phyloP scores from a whole-genome alignment of 35 echinoderm and acorn worm genomes.

The Lytechinus variegatus region DNA sequence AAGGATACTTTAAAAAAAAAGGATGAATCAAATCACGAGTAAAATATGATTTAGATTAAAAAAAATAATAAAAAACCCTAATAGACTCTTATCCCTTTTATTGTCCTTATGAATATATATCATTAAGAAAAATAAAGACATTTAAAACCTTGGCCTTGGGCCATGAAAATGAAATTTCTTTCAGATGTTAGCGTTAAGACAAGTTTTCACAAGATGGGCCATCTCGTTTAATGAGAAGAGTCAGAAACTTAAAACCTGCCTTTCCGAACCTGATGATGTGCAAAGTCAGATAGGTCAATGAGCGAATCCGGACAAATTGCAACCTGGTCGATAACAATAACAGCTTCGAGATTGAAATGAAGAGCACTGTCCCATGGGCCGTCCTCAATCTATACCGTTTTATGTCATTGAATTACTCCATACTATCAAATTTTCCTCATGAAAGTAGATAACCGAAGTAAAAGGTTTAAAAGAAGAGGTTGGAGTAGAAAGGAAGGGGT shows the following conservation, averaged over 20 bases:
- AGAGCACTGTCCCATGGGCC: neutral
- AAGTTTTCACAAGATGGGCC: neutral
- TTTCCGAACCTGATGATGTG: neutral
- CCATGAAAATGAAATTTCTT: neutral
- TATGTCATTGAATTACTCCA: conserved; percentile 42
- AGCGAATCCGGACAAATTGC: neutral
- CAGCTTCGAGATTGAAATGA: neutral
- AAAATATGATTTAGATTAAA: too few relatives aligned
- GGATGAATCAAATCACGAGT: too few relatives aligned
- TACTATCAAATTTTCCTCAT: conserved; percentile 33
- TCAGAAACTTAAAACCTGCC: neutral
- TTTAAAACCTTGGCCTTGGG: neutral
- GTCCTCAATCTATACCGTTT: conserved; percentile 37
- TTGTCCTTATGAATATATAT: too few relatives aligned
- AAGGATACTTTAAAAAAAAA: too few relatives aligned
- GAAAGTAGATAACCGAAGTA: neutral
- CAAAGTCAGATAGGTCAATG: conserved; percentile 1
- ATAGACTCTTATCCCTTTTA: too few relatives aligned
- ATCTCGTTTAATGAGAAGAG: neutral
- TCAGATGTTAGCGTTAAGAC: neutral
- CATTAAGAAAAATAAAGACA: too few relatives aligned
- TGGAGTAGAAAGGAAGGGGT: neutral
- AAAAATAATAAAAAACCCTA: too few relatives aligned
- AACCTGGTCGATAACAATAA: conserved; percentile 30
- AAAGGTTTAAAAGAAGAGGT: conserved; percentile 16